phyloP scores from a whole-genome alignment of 2,113 vertebrate species.

The Brienomyrus longianalis region DNA sequence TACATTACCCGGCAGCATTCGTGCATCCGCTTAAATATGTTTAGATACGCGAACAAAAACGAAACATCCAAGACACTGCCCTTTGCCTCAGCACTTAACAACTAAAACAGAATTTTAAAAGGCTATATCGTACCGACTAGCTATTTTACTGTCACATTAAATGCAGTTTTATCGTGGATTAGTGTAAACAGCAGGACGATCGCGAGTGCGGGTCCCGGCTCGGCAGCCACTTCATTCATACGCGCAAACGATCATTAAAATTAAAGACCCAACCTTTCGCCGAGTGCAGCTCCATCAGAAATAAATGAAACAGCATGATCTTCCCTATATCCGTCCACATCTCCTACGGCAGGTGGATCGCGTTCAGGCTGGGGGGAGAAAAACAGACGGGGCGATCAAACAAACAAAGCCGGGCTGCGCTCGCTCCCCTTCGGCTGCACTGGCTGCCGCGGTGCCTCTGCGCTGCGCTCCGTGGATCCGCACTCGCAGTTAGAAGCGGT shows the following conservation, averaged over 20 bases:
- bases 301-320: slow-evolving; percentile 58
- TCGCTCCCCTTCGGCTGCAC: slow-evolving; percentile 22
- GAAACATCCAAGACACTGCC: slow-evolving; percentile 2
- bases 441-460: slow-evolving; percentile 20
- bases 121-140: neutral
- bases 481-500: slow-evolving; percentile 53
- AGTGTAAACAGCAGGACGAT: neutral
- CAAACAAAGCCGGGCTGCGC: slow-evolving; percentile 29
- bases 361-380: slow-evolving; percentile 34
- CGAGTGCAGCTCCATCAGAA: slow-evolving; percentile 54
- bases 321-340: slow-evolving; percentile 62
- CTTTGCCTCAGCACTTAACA: neutral
- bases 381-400: neutral
- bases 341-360: slow-evolving; percentile 45
- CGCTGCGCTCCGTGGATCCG: slow-evolving; percentile 35
- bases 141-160: neutral
- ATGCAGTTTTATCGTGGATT: neutral
- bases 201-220: neutral
- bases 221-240: slow-evolving; percentile 9
- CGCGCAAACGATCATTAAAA: slow-evolving; percentile 11
- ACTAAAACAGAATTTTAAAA: neutral
- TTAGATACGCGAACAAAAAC: neutral
- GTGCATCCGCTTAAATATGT: neutral
- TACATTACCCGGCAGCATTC: neutral
- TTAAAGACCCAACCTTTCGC: slow-evolving; percentile 49